These are phyloP conservation scores for Panopea generosa DNA, from an alignment of 2,888 invertebrate genomes.

Conservation along the genomic window DNA sequence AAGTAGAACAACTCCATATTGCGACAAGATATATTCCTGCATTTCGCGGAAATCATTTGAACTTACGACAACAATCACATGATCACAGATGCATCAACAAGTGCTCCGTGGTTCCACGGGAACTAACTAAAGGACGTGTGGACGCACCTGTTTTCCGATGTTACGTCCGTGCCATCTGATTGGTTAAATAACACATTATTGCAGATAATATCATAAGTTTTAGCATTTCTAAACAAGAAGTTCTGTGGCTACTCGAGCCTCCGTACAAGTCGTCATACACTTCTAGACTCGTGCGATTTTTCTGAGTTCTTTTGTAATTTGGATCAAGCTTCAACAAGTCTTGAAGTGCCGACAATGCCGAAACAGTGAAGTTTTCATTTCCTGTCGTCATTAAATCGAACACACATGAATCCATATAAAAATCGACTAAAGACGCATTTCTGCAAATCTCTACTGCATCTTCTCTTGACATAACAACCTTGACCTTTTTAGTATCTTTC, in stretches of 20 bases:
- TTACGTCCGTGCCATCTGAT: conserved; percentile 34
- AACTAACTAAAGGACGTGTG: conserved; percentile 30
- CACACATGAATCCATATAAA: conserved; percentile 88
- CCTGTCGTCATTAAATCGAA: conserved; percentile 88
- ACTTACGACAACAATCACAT: conserved; percentile 16
- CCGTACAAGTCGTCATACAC: conserved; percentile 59
- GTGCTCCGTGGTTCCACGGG: conserved; percentile 6
- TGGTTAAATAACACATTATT: conserved; percentile 21
- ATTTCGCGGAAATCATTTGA: conserved; percentile 8
- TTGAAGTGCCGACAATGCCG: conserved; percentile 85
- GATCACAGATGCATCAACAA: conserved; percentile 43
- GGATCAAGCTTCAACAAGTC: conserved; percentile 85
- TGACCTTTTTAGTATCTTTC: conserved; percentile 38
- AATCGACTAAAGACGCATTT: conserved; percentile 85
- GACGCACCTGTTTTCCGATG: conserved; percentile 47
- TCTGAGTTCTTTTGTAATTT: conserved; percentile 83
- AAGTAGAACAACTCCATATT: no score
- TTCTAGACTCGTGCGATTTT: conserved; percentile 74
- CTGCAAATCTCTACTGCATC: conserved; percentile 84
- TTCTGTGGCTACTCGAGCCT: conserved; percentile 38
- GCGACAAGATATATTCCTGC: no score
- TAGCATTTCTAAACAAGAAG: conserved; percentile 38
- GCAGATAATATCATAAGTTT: conserved; percentile 56
- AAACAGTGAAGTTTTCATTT: conserved; percentile 85
- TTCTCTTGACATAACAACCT: conserved; percentile 75